Evolutionary conservation across 2,797 vertebrate genomes (phyloP).

Genomic region (Cossypha polioptera): DNA sequence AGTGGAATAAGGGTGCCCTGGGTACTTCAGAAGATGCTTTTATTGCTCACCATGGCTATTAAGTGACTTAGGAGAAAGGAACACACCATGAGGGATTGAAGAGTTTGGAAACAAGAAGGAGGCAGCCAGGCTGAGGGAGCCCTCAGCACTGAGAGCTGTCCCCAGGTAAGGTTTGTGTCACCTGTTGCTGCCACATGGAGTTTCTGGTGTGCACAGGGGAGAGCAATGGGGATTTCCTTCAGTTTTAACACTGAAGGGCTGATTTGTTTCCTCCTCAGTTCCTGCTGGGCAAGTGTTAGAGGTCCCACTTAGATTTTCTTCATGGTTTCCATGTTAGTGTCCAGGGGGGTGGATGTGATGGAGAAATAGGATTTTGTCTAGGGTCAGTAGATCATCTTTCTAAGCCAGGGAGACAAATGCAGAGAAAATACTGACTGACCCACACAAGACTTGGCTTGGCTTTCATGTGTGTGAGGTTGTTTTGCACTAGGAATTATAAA

Average conservation of each 20-base stretch:
- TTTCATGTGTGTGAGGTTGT: fast-evolving
- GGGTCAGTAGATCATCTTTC: neutral
- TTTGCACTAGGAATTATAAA: neutral
- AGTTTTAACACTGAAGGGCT: neutral
- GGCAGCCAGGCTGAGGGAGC: neutral
- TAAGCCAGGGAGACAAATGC: neutral
- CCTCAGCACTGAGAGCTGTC: neutral
- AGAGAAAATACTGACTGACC: neutral
- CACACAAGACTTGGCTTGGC: neutral
- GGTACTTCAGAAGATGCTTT: neutral
- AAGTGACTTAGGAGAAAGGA: neutral
- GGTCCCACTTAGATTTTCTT: neutral
- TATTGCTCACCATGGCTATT: neutral
- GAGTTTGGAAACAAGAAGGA: neutral
- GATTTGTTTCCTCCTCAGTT: neutral
- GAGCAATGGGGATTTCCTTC: neutral
- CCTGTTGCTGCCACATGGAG: neutral
- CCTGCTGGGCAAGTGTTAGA: neutral
- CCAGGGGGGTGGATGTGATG: neutral
- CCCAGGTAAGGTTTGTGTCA: neutral
- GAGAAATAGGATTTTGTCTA: neutral
- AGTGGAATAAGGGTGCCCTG: neutral
- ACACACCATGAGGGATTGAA: fast-evolving
- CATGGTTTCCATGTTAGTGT: neutral
- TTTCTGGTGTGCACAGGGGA: neutral